Percentiles rank a stretch among this genome's conserved stretches.
phyloP scores from a whole-genome alignment of 35 echinoderm and acorn worm genomes.

The Diadema setosum region DNA sequence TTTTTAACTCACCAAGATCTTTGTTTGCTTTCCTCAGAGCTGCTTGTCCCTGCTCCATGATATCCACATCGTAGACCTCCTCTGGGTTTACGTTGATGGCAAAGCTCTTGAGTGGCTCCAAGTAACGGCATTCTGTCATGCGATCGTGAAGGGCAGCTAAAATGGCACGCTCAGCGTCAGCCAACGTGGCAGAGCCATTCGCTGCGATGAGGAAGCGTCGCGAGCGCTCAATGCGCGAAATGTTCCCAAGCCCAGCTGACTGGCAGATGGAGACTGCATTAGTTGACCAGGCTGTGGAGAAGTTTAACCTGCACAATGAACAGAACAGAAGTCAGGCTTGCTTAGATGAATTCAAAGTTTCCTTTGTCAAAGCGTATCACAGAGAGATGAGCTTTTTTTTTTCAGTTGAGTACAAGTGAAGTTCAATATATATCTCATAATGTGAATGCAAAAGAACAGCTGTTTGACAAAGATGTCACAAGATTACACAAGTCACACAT shows the following conservation, averaged over 20 bases:
- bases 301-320: constrained; percentile 96
- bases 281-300: constrained; percentile 98
- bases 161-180: constrained; percentile 39
- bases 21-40: constrained; percentile 92
- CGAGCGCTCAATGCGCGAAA: constrained; percentile 80
- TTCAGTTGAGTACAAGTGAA: neutral
- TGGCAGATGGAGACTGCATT: constrained; percentile 98
- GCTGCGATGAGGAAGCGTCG: constrained; percentile 59
- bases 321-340: neutral
- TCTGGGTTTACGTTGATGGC: constrained; percentile 77
- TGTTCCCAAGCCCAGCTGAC: constrained; percentile 69
- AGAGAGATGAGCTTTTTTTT: neutral
- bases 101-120: constrained; percentile 79
- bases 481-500: no score
- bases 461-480: no score
- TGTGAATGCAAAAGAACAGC: no score
- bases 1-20: constrained; percentile 89
- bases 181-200: neutral
- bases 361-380: neutral
- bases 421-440: neutral
- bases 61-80: constrained; percentile 77
- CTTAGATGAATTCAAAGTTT: neutral
- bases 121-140: constrained; percentile 95
- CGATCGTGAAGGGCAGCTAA: constrained; percentile 68
- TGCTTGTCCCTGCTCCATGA: constrained; percentile 66